Conservation (phyloP, 2,888 invertebrate species). For the Bembecia ichneumoniformis region DNA sequence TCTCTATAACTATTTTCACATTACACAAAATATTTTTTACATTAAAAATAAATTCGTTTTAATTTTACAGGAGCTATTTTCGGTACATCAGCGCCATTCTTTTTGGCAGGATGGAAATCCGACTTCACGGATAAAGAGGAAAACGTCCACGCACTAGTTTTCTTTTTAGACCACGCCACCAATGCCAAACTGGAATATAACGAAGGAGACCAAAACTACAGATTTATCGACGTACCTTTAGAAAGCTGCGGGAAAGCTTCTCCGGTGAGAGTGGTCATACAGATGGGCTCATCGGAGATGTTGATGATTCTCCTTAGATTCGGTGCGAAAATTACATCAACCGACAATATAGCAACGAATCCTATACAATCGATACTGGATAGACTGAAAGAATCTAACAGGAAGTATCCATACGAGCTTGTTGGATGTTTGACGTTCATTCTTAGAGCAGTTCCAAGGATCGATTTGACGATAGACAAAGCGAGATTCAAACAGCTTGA, state of each 20-base stretch:
- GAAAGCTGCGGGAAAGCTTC: slow-evolving; percentile 84
- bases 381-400: slow-evolving; percentile 74
- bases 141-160: slow-evolving; percentile 82
- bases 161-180: slow-evolving; percentile 83
- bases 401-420: slow-evolving; percentile 78
- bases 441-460: slow-evolving; percentile 75
- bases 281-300: slow-evolving; percentile 82
- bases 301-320: slow-evolving; percentile 80
- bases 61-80: slow-evolving; percentile 79
- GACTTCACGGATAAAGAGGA: slow-evolving; percentile 85
- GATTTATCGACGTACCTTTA: slow-evolving; percentile 85
- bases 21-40: too few relatives aligned
- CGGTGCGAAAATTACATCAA: slow-evolving; percentile 74
- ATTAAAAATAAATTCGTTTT: not conserved
- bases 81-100: slow-evolving; percentile 84
- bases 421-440: slow-evolving; percentile 79
- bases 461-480: slow-evolving; percentile 63
- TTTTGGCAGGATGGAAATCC: slow-evolving; percentile 89
- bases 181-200: slow-evolving; percentile 74
- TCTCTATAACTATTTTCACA: too few relatives aligned
- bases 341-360: slow-evolving; percentile 72
- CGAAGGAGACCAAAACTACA: slow-evolving; percentile 39
- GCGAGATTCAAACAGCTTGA: slow-evolving; percentile 36
- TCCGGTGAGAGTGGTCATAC: slow-evolving; percentile 81
- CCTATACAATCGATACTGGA: slow-evolving; percentile 77